Evolutionary conservation across 2,113 vertebrate species (phyloP).

Genomic region (Misgurnus mizolepis): DNA sequence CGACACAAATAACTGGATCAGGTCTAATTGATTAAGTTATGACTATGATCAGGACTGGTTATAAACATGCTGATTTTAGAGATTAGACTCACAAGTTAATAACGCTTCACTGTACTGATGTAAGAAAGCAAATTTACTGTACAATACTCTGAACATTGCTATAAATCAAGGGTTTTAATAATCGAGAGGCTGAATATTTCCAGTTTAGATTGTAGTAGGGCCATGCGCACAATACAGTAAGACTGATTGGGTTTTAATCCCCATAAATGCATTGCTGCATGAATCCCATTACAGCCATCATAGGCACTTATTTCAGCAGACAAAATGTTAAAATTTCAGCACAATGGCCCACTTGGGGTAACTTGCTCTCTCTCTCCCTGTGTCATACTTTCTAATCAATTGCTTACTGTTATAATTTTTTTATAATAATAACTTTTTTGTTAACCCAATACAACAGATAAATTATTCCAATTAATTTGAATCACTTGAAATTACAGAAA

Average conservation of each 20-base stretch:
- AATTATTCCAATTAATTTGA: not conserved
- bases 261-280: constrained; percentile 31
- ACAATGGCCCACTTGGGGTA: constrained; percentile 9
- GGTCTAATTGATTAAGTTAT: not conserved
- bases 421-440: not conserved
- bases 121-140: not conserved
- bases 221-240: constrained; percentile 8
- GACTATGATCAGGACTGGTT: constrained; percentile 6
- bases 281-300: constrained; percentile 43
- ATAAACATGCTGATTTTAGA: not conserved
- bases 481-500: not conserved
- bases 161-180: not conserved
- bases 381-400: not conserved
- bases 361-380: not conserved
- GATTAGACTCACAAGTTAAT: constrained; percentile 7
- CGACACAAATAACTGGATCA: constrained; percentile 45
- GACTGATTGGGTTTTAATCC: constrained; percentile 44
- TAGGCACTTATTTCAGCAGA: constrained; percentile 33
- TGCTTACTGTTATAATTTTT: not conserved
- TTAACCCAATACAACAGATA: not conserved
- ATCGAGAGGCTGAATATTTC: not conserved
- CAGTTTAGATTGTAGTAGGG: not conserved
- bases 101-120: not conserved
- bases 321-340: constrained; percentile 22
- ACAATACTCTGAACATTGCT: not conserved